Percentiles rank a stretch among this genome's conserved stretches.
phyloP scores from a whole-genome alignment of 2,888 invertebrate species.

The Heliconius cydno region DNA sequence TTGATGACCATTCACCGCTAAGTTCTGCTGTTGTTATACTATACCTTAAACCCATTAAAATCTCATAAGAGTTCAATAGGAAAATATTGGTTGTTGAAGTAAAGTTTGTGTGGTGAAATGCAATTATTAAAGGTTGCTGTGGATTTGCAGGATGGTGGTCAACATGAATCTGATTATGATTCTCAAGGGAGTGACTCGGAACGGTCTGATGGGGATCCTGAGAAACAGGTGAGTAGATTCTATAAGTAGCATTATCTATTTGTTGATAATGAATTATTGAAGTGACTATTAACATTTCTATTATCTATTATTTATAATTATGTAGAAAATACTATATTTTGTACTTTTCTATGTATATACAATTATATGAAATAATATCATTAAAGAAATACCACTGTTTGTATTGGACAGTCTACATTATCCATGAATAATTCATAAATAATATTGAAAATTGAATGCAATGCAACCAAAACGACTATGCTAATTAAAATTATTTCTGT shows the following conservation, averaged over 20 bases:
- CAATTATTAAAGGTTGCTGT: conserved; percentile 74
- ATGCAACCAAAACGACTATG: neutral
- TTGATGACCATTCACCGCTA: conserved; percentile 72
- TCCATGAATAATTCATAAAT: neutral
- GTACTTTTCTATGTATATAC: neutral
- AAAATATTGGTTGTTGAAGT: conserved; percentile 52
- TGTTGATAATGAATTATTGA: neutral
- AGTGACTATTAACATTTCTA: too few relatives aligned
- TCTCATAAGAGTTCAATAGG: conserved; percentile 11
- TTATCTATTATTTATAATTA: too few relatives aligned
- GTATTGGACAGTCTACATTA: neutral
- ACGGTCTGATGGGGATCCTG: conserved; percentile 87
- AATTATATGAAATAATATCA: neutral
- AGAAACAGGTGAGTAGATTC: conserved; percentile 84
- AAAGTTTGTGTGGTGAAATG: conserved; percentile 67
- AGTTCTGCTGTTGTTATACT: conserved; percentile 54
- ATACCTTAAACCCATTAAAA: conserved; percentile 17
- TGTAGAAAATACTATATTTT: too few relatives aligned
- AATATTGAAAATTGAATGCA: neutral
- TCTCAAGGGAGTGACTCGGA: conserved; percentile 80
- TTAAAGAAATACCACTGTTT: neutral
- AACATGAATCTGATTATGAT: conserved; percentile 77
- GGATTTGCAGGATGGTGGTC: conserved; percentile 75
- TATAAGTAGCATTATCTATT: neutral
- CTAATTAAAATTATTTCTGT: neutral